Percentiles rank a stretch among this genome's conserved stretches.
Evolutionary conservation across 2,797 vertebrate genomes (phyloP).

Genomic region (Peromyscus attwateri): DNA sequence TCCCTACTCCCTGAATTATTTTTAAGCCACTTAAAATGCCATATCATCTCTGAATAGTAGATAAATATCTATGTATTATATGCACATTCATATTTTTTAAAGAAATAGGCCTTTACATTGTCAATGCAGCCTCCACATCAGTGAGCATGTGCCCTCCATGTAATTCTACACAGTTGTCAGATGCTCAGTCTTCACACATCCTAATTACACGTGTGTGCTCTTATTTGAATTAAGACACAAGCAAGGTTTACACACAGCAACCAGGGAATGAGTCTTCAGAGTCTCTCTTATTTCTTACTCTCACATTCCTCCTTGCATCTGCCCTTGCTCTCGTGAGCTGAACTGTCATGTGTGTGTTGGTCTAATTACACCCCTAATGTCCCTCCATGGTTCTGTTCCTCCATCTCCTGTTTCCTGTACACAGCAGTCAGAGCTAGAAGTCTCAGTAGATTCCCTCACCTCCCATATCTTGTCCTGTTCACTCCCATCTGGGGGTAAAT

Average conservation of each 20-base stretch:
- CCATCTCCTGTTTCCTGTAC: not conserved
- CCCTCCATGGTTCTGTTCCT: not conserved
- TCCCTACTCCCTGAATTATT: not conserved
- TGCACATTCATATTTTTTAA: too few relatives aligned
- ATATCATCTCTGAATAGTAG: not conserved
- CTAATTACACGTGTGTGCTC: not conserved
- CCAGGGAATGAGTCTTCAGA: not conserved
- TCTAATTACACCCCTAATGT: not conserved
- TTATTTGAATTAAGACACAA: constrained; percentile 8
- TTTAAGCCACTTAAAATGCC: constrained; percentile 26
- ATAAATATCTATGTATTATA: not conserved
- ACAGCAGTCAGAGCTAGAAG: not conserved
- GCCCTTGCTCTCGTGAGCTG: not conserved
- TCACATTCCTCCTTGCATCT: not conserved
- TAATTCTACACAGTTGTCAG: not conserved
- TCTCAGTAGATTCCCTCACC: not conserved
- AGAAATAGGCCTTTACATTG: constrained; percentile 14
- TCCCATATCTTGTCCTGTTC: not conserved
- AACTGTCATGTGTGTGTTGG: not conserved
- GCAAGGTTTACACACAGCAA: not conserved
- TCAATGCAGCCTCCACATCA: not conserved
- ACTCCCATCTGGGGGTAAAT: not conserved
- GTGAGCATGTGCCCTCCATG: not conserved
- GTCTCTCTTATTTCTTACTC: not conserved
- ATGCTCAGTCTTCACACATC: not conserved